These are phyloP conservation scores for Kryptolebias marmoratus DNA, from an alignment of 2,113 vertebrate species.

Conservation along the genomic window DNA sequence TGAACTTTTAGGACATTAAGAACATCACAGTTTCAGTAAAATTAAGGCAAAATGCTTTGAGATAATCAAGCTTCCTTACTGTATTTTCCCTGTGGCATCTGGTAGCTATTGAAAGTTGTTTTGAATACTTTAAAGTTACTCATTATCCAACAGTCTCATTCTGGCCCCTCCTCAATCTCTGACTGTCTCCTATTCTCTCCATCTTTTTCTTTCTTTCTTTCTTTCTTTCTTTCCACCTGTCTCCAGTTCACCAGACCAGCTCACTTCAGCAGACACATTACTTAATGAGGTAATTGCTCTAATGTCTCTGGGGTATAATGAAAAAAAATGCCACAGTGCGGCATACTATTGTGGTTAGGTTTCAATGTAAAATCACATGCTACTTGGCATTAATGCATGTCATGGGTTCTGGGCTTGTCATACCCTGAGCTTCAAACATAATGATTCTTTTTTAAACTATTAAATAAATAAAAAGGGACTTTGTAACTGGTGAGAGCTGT, in stretches of 20 bases:
- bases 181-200: constrained; percentile 23
- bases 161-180: constrained; percentile 14
- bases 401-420: constrained; percentile 44
- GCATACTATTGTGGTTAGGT: constrained; percentile 50
- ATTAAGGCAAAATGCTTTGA: constrained; percentile 62
- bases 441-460: background rate
- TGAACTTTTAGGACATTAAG: constrained; percentile 35
- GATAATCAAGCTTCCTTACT: constrained; percentile 60
- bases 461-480: constrained; percentile 3
- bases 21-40: constrained; percentile 52
- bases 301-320: constrained; percentile 67
- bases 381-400: constrained; percentile 39
- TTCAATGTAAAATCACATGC: constrained; percentile 44
- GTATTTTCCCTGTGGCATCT: constrained; percentile 61
- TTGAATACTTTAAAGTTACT: constrained; percentile 60
- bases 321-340: constrained; percentile 57
- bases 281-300: constrained; percentile 71
- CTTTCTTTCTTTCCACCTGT: constrained; percentile 27
- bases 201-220: background rate
- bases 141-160: constrained; percentile 52
- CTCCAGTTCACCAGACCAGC: constrained; percentile 61
- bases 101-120: constrained; percentile 67
- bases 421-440: background rate
- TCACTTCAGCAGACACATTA: constrained; percentile 69
- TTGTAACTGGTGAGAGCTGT: constrained; percentile 16